Conservation (phyloP, 2,797 vertebrate genomes). For the Arctocebus calabarensis region DNA sequence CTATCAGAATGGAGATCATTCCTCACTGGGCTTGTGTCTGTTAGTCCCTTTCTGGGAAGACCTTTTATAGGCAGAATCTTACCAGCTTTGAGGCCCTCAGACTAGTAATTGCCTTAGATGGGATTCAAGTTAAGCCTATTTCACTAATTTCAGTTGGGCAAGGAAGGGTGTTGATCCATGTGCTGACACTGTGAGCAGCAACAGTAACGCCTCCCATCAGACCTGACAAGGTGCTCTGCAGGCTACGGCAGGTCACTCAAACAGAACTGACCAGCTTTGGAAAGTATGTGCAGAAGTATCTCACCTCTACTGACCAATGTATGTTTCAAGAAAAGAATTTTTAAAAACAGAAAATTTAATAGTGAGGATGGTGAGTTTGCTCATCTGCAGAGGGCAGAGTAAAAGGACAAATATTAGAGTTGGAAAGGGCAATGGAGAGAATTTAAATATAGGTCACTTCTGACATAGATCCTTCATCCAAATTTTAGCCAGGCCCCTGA, state of each 20-base stretch:
- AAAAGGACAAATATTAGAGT: background rate
- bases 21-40: background rate
- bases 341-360: slow-evolving; percentile 8
- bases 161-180: background rate
- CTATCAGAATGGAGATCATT: background rate
- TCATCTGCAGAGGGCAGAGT: background rate
- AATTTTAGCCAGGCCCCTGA: background rate
- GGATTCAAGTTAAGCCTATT: background rate
- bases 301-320: background rate
- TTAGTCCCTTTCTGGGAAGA: background rate
- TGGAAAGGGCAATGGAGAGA: background rate
- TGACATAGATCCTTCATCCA: background rate
- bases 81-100: background rate
- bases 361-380: background rate
- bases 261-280: background rate
- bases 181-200: background rate
- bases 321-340: slow-evolving; percentile 16
- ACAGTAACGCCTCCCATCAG: background rate
- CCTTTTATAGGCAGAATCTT: background rate
- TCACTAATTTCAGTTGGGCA: background rate
- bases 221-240: background rate
- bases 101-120: background rate
- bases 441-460: background rate
- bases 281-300: background rate
- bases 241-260: background rate